Base-by-base conservation (phyloP, 2,113 vertebrate genomes). In the Chaenocephalus aceratus region DNA sequence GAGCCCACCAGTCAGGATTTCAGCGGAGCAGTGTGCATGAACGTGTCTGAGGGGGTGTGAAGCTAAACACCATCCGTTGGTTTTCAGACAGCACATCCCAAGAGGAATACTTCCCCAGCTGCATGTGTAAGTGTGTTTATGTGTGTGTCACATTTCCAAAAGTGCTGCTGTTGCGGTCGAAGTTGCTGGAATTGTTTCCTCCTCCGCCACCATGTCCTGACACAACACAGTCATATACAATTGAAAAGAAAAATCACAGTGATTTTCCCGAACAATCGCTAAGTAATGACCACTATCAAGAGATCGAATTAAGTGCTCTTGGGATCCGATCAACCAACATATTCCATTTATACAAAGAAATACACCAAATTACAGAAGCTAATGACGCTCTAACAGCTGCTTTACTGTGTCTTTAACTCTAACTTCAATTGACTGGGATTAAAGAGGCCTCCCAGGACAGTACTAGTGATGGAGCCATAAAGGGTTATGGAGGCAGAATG, bases 41-140 rank as follows among this genome's bases (percentile, higher is more conserved):
- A 86, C 60, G 57, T 82, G 86, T 79, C 77, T 87, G 89, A 77
- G 79, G 81, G 72, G 70, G 82, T 86, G 87, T 87, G 75, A 91
- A 89, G 87, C 86, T 82, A 84, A 90, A 90, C 83, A 86, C 68
- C 80, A 73, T 87, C 83, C 64, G 79, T 83, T 88, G 89, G 79
- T 88, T 89, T 83, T 67, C 85, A 90, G 88, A 91, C 88, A 87
- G 62, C 70, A 30, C 53, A 53, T 82, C 85, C 84, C 56, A 11
- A 63, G 77, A 86, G 86, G 72, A 65, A 59, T 61, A 57, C 84
- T 77, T 83, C 87, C 36, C 64, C 76, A 75, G 82, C 80, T 83
- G 80, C 75, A 74, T 58, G 74, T 46, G 53, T 51, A 62, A 71
- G 75, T 72, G 41, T 18, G 16, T 48, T 2, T 41, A 56, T 45